Evolutionary conservation across 1,140 invertebrate genomes (phyloP).

Genomic region (Arctopsyche grandis): DNA sequence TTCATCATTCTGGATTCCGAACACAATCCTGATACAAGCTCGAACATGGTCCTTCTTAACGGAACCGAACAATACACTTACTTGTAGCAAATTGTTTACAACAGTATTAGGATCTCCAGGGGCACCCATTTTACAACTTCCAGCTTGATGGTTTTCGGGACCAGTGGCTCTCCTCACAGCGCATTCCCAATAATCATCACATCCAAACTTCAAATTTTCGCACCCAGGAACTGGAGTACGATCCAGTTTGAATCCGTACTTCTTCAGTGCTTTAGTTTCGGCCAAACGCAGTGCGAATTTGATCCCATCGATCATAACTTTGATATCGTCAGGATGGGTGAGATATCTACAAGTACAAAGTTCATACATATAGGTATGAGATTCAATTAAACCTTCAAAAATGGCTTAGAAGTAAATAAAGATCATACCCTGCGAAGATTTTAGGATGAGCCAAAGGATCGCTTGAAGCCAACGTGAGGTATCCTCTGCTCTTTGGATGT

Average conservation of each 20-base stretch:
- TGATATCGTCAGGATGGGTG: slow-evolving; percentile 73
- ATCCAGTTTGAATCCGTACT: slow-evolving; percentile 78
- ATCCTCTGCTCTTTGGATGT: slow-evolving; percentile 85
- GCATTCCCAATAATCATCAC: slow-evolving; percentile 85
- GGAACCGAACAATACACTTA: slow-evolving; percentile 48
- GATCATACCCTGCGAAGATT: slow-evolving; percentile 63
- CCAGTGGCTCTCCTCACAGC: slow-evolving; percentile 78
- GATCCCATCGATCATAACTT: slow-evolving; percentile 77
- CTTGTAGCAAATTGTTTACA: slow-evolving; percentile 74
- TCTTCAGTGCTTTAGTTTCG: slow-evolving; percentile 74
- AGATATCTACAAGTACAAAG: slow-evolving; percentile 59
- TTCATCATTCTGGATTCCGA: too few species aligned
- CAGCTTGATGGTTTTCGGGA: slow-evolving; percentile 87
- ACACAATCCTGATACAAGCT: too few species aligned
- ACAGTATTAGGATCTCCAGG: slow-evolving; percentile 74
- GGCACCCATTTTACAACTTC: slow-evolving; percentile 84
- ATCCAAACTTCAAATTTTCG: slow-evolving; percentile 75
- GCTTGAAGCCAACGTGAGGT: slow-evolving; percentile 74
- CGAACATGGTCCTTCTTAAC: too few species aligned
- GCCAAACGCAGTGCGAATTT: slow-evolving; percentile 77
- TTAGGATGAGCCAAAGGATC: slow-evolving; percentile 73
- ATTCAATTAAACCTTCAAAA: not conserved
- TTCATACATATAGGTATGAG: slow-evolving; percentile 32
- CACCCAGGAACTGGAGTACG: slow-evolving; percentile 77
- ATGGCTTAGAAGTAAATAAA: not conserved